phyloP scores from a whole-genome alignment of 2,888 invertebrate species.

The Orchesellides sinensis region DNA sequence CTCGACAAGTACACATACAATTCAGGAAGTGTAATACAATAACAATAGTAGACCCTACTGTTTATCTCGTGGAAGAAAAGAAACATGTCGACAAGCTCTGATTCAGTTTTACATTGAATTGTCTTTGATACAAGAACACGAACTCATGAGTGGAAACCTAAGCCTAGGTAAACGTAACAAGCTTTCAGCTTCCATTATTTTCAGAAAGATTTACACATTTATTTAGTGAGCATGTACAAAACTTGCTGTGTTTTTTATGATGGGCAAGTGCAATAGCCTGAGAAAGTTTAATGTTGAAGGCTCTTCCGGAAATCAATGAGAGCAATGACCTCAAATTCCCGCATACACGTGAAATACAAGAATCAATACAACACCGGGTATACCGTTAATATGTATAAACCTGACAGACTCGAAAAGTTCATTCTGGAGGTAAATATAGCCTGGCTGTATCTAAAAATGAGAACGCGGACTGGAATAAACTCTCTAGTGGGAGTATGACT shows the following conservation, averaged over 20 bases:
- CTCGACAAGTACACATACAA: background rate
- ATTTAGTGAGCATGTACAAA: background rate
- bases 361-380: conserved; percentile 64
- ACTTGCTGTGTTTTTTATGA: conserved; percentile 36
- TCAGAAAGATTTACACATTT: background rate
- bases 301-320: conserved; percentile 74
- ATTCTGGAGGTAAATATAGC: conserved; percentile 52
- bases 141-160: background rate
- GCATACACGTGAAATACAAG: conserved; percentile 73
- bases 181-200: background rate
- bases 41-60: background rate
- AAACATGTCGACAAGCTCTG: background rate
- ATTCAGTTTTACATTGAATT: background rate
- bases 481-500: background rate
- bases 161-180: conserved; percentile 10
- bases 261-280: conserved; percentile 73
- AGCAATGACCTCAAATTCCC: conserved; percentile 74
- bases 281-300: conserved; percentile 66
- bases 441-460: conserved; percentile 53
- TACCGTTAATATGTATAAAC: conserved; percentile 52
- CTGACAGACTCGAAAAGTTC: conserved; percentile 33
- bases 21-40: background rate
- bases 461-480: conserved; percentile 5
- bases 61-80: background rate
- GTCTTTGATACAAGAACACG: background rate